phyloP scores from a whole-genome alignment of 2,888 invertebrate genomes.

The Pristionchus arcanus region DNA sequence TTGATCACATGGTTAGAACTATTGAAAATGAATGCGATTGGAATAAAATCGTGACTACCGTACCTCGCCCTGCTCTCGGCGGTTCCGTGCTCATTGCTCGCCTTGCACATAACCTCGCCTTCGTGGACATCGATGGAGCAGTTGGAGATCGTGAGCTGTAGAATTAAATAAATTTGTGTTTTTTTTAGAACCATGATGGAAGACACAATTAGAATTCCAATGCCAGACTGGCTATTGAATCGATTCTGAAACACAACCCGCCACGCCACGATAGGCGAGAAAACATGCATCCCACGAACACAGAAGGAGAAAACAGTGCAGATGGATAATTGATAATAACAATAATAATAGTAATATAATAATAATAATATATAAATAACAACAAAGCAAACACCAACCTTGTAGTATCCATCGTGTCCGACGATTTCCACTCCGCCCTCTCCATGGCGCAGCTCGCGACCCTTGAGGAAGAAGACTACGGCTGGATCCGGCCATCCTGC shows the following conservation, averaged over 20 bases:
- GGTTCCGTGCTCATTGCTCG: constrained; percentile 82
- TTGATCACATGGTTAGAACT: too few relatives aligned
- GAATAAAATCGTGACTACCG: background rate
- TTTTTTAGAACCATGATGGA: background rate
- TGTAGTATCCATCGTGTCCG: constrained; percentile 73
- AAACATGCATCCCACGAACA: too few relatives aligned
- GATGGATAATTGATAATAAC: too few relatives aligned
- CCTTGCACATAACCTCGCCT: constrained; percentile 80
- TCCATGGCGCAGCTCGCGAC: constrained; percentile 71
- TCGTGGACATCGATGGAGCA: constrained; percentile 75
- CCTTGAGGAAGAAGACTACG: constrained; percentile 76
- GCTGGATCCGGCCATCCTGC: constrained; percentile 75
- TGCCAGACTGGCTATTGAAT: background rate
- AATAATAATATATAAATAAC: too few relatives aligned
- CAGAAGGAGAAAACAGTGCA: background rate
- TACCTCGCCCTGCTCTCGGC: constrained; percentile 86
- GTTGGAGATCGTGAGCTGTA: constrained; percentile 69
- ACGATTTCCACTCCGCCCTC: constrained; percentile 74
- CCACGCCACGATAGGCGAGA: too few relatives aligned
- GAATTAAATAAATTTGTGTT: background rate
- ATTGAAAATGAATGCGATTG: background rate
- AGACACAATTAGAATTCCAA: background rate
- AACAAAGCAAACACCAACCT: too few relatives aligned
- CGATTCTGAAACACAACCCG: background rate
- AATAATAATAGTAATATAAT: too few relatives aligned